These are phyloP conservation scores for Onychostoma macrolepis DNA, from an alignment of 2,113 vertebrate species.

Conservation along the genomic window DNA sequence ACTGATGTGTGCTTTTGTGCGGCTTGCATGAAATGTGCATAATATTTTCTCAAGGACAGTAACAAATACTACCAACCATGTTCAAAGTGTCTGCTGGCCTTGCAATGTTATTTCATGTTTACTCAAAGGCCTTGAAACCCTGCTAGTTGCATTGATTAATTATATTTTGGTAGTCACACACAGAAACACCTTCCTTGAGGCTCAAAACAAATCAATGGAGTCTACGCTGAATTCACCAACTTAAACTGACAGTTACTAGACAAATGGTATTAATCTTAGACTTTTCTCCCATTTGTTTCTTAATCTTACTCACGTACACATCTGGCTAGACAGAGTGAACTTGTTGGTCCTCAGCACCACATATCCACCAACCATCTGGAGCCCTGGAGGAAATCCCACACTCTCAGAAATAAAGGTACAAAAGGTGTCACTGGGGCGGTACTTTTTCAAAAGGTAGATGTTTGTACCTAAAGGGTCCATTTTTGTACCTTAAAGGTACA, in stretches of 20 bases:
- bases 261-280: constrained; percentile 12
- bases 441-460: too few species aligned
- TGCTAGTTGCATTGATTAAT: background rate
- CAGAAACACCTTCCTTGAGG: background rate
- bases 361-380: constrained; percentile 34
- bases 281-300: background rate
- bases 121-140: background rate
- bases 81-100: background rate
- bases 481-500: too few species aligned
- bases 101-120: background rate
- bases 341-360: constrained; percentile 16
- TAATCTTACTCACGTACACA: background rate
- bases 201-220: background rate
- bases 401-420: too few species aligned
- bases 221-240: constrained; percentile 12
- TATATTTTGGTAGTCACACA: background rate
- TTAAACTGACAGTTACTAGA: constrained; percentile 13
- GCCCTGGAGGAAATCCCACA: background rate
- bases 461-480: too few species aligned
- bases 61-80: background rate
- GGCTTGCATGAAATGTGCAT: background rate
- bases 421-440: too few species aligned
- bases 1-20: background rate
- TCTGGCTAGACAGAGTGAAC: constrained; percentile 13
- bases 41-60: background rate